Evolutionary conservation across 2,113 vertebrate species (phyloP), one percentile per base, ranked within the genome.

Genomic region (Ctenodactylus gundi): DNA sequence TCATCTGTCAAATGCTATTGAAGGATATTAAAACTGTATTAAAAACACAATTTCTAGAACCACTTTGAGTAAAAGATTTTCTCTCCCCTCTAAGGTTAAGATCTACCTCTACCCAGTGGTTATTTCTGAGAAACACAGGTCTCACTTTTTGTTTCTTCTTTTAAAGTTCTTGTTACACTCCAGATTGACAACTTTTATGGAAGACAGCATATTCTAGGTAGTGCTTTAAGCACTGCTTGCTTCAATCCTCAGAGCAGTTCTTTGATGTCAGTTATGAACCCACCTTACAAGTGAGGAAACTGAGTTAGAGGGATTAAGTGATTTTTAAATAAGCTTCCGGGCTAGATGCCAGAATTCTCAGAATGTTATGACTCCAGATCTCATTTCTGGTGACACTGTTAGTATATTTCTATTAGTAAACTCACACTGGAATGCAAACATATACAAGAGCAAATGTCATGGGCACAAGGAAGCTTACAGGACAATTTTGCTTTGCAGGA

Each of bases 1-100:
- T 53, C 65, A 25, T 31, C 51, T 88, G 68, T n/a, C 96, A 93
- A 46, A 77, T 88, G 88, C 36, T 94, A 60, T 31, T 86, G 15
- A 78, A 82, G 68, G 58, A 49, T 70, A 60, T 53, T n/a, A n/a
- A n/a, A n/a, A n/a, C n/a, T n/a, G 31, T 75, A 77, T 83, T n/a
- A 68, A 93, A 93, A 89, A 73, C 51, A 49, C 23, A n/a, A 36
- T 70, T 85, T 96, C 27, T 49, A 46, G 8, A 85, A 36, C 1
- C 55, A 72, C 82, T 86, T 87, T 78, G 55, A 83, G 23, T 29
- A 36, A 1, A 36, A n/a, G 7, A 46, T 60, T 34, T 80, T 72
- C 36, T 83, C 93, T 85, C 41, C 25, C 39, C 31, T 94, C 23
- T 62, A 76, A 92, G 17, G 9, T 72, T 46, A 73, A 58, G 23